Base-by-base conservation (phyloP, 2,797 vertebrate genomes). In the Paratrypauchen microcephalus region DNA sequence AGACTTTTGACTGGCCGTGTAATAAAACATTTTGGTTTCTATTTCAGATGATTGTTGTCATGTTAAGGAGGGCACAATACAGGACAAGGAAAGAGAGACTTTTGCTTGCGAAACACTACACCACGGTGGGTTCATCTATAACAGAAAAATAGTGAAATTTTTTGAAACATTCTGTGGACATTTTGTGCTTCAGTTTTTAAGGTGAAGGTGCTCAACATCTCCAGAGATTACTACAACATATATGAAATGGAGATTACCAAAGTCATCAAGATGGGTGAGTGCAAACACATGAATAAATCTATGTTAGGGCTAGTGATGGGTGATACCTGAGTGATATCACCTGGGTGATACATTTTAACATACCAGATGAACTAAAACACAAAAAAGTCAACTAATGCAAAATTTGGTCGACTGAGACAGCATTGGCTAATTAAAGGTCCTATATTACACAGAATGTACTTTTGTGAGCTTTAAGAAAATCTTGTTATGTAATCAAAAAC, bases 261-360 rank as follows among this genome's bases (percentile, higher is more conserved):
- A 65, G 72, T 92, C 8, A 87, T 94, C 62, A 93, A 94, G 74
- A 83, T 92, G 52, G 92, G 93, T 92, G 79, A 83, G 85, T 72
- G 58, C 19, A 19, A n/a, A n/a, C 48, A 19, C 7, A 18, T 18
- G 48, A 50, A 19, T 50, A n/a, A 19, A 18, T 50, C 18, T 50
- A 18, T 18, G 48, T 50, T 8, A 50, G 19, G 19, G 9, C 36
- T 1, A 39, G 12, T 41, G 12, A 41, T 41, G 39, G 12, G 39
- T 41, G 11, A 41, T 41, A n/a, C n/a, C n/a, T n/a, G n/a, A n/a
- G n/a, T n/a, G n/a, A n/a, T n/a, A n/a, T n/a, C n/a, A n/a, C n/a
- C n/a, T 41, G 39, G 12, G 39, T 41, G 11, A 41, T 41, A 11
- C 1, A 12, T 39, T 39, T 39, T 11, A 39, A 39, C 9, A 2